Evolutionary conservation across 2,888 invertebrate genomes (phyloP).

Genomic region (Nemoura dubitans): DNA sequence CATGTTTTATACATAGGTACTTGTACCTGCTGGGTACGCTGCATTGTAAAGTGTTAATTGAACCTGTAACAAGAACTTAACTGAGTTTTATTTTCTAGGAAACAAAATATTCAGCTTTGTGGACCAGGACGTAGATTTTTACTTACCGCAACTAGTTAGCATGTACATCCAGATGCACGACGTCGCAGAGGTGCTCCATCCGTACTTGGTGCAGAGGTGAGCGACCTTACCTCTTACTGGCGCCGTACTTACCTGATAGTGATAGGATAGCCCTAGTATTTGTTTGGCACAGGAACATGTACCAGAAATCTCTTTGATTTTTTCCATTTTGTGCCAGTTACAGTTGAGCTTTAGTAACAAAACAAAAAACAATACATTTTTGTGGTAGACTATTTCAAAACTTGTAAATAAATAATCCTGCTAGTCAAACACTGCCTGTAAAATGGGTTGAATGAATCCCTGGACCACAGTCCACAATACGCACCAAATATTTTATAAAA

Average conservation of each 20-base stretch:
- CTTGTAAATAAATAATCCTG: too few relatives aligned
- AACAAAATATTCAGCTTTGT: conserved; percentile 97
- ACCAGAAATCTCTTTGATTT: too few relatives aligned
- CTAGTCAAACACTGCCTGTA: too few relatives aligned
- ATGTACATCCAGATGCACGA: conserved; percentile 99
- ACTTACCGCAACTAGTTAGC: conserved; percentile 95
- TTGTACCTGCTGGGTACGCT: not conserved
- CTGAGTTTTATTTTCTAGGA: conserved; percentile 62
- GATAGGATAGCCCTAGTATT: too few relatives aligned
- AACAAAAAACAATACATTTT: too few relatives aligned
- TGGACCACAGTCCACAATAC: too few relatives aligned
- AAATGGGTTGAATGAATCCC: too few relatives aligned
- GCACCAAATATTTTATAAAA: too few relatives aligned
- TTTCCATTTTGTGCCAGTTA: too few relatives aligned
- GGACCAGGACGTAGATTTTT: conserved; percentile 93
- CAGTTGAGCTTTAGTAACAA: too few relatives aligned
- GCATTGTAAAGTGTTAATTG: not conserved
- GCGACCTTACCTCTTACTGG: conserved; percentile 47
- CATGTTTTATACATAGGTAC: not conserved
- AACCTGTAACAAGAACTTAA: not conserved
- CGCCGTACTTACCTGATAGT: not conserved
- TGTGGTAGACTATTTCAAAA: too few relatives aligned
- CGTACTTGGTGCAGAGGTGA: conserved; percentile 82
- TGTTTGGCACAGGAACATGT: conserved; percentile 2
- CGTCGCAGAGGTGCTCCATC: conserved; percentile 91